phyloP scores from a whole-genome alignment of 2,797 vertebrate species.

The Salmo trutta region DNA sequence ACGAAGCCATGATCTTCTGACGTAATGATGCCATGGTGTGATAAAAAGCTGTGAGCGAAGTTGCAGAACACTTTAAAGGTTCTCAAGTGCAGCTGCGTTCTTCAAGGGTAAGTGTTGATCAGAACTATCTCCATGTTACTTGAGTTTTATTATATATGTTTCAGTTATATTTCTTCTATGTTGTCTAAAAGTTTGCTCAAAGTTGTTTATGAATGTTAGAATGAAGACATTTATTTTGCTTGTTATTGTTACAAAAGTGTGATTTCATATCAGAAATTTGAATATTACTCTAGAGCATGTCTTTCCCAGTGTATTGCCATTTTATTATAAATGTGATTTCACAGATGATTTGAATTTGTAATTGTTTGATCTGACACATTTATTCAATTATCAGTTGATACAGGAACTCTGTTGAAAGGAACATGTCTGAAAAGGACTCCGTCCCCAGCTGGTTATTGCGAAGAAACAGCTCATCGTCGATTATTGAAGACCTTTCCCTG shows the following conservation, averaged over 20 bases:
- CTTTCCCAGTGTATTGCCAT: not conserved
- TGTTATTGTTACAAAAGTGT: not conserved
- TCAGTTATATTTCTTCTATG: not conserved
- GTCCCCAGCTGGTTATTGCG: conserved; percentile 11
- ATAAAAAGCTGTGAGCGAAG: not conserved
- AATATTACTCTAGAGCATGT: not conserved
- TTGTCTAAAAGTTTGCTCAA: too few relatives aligned
- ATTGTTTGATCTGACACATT: not conserved
- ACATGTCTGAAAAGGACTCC: conserved; percentile 29
- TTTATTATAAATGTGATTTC: not conserved
- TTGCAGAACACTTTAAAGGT: not conserved
- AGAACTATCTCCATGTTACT: not conserved
- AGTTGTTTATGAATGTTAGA: too few relatives aligned
- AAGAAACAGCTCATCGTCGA: conserved; percentile 22
- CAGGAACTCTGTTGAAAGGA: not conserved
- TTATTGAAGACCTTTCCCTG: conserved; percentile 24
- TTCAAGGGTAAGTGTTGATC: not conserved
- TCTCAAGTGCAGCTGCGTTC: not conserved
- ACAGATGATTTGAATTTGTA: not conserved
- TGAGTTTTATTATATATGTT: not conserved
- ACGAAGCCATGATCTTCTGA: not conserved
- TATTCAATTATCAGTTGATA: not conserved
- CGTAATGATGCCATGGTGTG: not conserved
- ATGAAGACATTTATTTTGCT: not conserved
- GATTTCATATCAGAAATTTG: not conserved